Percentiles rank a stretch among this genome's conserved stretches.
Conservation (phyloP, 2,113 vertebrate genomes). For the Pelodiscus sinensis region DNA sequence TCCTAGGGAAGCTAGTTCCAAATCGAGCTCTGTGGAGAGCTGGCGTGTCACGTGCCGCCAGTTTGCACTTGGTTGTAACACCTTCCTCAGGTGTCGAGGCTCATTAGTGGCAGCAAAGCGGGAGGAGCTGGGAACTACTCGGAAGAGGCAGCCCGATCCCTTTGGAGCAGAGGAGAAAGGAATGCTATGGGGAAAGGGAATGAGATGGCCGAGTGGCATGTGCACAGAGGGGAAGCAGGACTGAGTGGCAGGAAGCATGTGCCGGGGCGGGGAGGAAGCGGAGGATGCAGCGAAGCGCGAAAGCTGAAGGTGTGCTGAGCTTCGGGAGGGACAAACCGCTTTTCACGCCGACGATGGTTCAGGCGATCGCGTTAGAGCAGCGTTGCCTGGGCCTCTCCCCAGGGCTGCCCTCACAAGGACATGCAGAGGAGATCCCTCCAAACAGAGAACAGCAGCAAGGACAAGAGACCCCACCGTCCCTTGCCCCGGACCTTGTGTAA, state of each 20-base stretch:
- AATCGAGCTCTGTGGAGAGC: not conserved
- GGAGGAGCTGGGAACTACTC: not conserved
- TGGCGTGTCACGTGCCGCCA: not conserved
- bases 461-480: not conserved
- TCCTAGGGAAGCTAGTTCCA: too few relatives aligned
- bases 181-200: not conserved
- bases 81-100: not conserved
- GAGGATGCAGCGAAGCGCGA: not conserved
- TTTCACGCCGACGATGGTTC: not conserved
- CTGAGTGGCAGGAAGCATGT: too few relatives aligned
- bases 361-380: not conserved
- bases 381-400: not conserved
- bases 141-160: too few relatives aligned
- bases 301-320: not conserved
- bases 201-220: not conserved
- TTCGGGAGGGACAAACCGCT: not conserved
- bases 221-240: not conserved
- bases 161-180: not conserved
- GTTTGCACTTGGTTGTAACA: not conserved
- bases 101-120: not conserved
- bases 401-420: not conserved
- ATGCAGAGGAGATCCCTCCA: not conserved
- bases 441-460: not conserved
- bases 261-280: not conserved
- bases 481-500: not conserved